Evolutionary conservation across 2,797 vertebrate genomes (phyloP).

Genomic region (Tokudaia muenninki): DNA sequence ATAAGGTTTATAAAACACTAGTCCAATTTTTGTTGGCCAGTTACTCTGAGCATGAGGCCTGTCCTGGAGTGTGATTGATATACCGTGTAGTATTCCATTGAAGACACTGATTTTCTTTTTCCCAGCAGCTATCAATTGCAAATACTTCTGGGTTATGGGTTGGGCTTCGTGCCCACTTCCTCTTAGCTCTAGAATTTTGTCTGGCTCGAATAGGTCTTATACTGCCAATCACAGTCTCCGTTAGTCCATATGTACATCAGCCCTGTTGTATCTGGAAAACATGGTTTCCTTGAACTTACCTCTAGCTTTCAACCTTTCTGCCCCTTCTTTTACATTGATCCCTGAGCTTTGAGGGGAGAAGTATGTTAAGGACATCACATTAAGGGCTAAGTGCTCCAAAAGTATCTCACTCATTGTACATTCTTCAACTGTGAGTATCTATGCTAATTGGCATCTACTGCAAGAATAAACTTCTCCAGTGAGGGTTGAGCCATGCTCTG

Average conservation of each 20-base stretch:
- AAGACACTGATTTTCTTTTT: neutral
- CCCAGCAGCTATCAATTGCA: neutral
- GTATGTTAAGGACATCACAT: neutral
- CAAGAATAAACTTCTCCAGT: neutral
- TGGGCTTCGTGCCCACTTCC: neutral
- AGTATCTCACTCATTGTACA: neutral
- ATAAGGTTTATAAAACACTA: neutral
- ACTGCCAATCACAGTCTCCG: neutral
- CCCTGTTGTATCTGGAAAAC: neutral
- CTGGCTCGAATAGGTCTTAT: neutral
- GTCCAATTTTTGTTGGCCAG: neutral
- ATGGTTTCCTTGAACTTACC: neutral
- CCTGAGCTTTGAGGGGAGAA: neutral
- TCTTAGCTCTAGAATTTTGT: neutral
- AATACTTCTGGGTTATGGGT: neutral
- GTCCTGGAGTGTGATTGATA: neutral
- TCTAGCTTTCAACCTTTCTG: neutral
- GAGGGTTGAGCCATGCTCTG: neutral
- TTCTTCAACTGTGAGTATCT: neutral
- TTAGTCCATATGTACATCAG: too few species aligned
- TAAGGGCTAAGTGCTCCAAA: neutral
- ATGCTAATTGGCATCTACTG: neutral
- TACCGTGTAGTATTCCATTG: neutral
- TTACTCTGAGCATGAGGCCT: neutral
- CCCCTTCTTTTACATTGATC: neutral